Conservation (phyloP, 23 tunicate species). For the Halocynthia aurantium region DNA sequence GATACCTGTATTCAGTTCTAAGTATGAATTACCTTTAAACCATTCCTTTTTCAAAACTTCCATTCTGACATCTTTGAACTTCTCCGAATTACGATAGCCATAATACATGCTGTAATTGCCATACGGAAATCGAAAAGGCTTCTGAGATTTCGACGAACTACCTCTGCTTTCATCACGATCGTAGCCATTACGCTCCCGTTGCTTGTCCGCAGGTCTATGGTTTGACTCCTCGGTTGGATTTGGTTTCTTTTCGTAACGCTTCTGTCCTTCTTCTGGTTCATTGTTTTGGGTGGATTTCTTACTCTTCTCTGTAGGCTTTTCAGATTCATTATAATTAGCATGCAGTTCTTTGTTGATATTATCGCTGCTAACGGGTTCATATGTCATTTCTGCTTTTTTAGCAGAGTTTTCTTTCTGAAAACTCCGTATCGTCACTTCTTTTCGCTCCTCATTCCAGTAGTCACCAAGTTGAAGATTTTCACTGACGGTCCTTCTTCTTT, state of each 20-base stretch:
- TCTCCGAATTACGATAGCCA: slow-evolving; percentile 86
- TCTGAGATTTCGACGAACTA: too few relatives aligned
- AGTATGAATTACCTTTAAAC: slow-evolving; percentile 63
- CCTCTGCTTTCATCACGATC: too few relatives aligned
- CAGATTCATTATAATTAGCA: too few relatives aligned
- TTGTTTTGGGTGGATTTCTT: too few relatives aligned
- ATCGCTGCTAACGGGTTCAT: too few relatives aligned
- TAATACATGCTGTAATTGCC: slow-evolving; percentile 93
- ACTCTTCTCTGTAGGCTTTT: too few relatives aligned
- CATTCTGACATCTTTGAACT: slow-evolving; percentile 81
- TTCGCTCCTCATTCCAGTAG: slow-evolving; percentile 2
- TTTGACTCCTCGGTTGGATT: neutral
- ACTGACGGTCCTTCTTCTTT: slow-evolving; percentile 16
- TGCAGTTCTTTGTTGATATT: neutral
- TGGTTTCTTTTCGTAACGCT: too few relatives aligned
- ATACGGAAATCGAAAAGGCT: slow-evolving; percentile 42
- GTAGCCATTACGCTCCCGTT: neutral
- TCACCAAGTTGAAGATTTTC: slow-evolving; percentile 1
- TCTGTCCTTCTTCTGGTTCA: too few relatives aligned
- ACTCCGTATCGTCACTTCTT: neutral
- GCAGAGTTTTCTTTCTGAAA: neutral
- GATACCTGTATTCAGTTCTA: neutral
- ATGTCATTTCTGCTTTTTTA: neutral
- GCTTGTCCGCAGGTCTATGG: neutral
- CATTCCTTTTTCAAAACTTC: slow-evolving; percentile 79